A percentile compares a stretch with the other conserved stretches of the same genome.
Conservation (phyloP, 2,113 vertebrate genomes). For the Antechinus flavipes region DNA sequence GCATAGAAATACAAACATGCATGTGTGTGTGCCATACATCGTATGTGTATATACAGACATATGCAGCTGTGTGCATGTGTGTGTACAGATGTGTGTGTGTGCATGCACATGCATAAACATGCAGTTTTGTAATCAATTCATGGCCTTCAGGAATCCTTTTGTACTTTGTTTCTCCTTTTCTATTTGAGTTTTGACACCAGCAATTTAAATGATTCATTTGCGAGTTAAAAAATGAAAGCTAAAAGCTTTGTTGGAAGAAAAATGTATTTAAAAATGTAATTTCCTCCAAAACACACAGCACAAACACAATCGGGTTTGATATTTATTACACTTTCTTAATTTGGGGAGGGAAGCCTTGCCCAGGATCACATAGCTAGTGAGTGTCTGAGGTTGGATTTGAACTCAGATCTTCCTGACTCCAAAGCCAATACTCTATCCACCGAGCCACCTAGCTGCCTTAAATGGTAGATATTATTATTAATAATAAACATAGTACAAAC, state of each 20-base stretch:
- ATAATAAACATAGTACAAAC: background rate
- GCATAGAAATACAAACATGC: no score
- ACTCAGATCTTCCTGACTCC: background rate
- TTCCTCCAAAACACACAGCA: background rate
- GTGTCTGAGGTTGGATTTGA: background rate
- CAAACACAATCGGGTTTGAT: background rate
- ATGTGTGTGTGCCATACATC: no score
- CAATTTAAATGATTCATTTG: background rate
- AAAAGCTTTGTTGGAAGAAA: background rate
- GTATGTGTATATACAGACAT: no score
- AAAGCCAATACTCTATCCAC: background rate
- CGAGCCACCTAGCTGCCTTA: no score
- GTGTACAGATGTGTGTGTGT: no score
- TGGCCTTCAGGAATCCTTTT: background rate
- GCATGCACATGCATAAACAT: background rate
- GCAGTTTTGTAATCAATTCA: background rate
- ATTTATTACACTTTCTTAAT: no score
- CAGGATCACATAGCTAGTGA: background rate
- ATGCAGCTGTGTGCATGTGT: no score
- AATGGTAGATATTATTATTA: no score
- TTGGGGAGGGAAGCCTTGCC: background rate
- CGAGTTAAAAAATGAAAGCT: background rate
- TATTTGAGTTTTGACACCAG: background rate
- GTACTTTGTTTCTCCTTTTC: background rate
- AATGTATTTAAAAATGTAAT: background rate